Conservation (phyloP, 2,888 invertebrate genomes). For the Adelognathus sp. region DNA sequence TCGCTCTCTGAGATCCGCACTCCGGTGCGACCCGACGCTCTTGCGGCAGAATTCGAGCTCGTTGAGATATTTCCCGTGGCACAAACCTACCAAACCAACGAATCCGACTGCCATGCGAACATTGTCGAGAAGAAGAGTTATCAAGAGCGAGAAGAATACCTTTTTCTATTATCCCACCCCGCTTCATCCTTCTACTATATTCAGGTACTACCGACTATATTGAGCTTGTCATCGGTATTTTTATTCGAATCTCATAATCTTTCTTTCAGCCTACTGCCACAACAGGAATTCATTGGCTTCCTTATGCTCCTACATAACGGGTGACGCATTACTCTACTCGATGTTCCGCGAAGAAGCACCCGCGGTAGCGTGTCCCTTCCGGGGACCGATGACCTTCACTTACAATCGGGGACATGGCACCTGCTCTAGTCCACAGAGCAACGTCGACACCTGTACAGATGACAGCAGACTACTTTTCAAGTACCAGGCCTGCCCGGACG, state of each 20-base stretch:
- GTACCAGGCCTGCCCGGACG: conserved; percentile 97
- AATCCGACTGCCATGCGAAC: conserved; percentile 18
- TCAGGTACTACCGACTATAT: background rate
- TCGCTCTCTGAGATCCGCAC: conserved; percentile 21
- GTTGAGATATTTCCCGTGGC: conserved; percentile 55
- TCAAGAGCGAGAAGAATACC: conserved; percentile 21
- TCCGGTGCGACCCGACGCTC: conserved; percentile 48
- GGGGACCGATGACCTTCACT: conserved; percentile 95
- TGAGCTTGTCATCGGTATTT: background rate
- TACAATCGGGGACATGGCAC: conserved; percentile 96
- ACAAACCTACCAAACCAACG: conserved; percentile 18
- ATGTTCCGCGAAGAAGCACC: conserved; percentile 94
- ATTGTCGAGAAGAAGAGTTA: conserved; percentile 22
- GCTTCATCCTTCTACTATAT: conserved; percentile 3
- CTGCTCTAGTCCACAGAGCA: conserved; percentile 94
- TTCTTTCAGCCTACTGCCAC: conserved; percentile 88
- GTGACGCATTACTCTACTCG: conserved; percentile 93
- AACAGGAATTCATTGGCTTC: conserved; percentile 89
- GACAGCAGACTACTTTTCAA: conserved; percentile 94
- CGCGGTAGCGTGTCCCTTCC: conserved; percentile 94
- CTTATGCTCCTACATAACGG: conserved; percentile 93
- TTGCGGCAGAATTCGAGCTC: conserved; percentile 50
- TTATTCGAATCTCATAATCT: too few species aligned
- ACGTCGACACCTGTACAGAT: conserved; percentile 96
- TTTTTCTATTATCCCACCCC: conserved; percentile 33